phyloP scores from a whole-genome alignment of 1,140 invertebrate genomes.

The Drosophila willistoni region DNA sequence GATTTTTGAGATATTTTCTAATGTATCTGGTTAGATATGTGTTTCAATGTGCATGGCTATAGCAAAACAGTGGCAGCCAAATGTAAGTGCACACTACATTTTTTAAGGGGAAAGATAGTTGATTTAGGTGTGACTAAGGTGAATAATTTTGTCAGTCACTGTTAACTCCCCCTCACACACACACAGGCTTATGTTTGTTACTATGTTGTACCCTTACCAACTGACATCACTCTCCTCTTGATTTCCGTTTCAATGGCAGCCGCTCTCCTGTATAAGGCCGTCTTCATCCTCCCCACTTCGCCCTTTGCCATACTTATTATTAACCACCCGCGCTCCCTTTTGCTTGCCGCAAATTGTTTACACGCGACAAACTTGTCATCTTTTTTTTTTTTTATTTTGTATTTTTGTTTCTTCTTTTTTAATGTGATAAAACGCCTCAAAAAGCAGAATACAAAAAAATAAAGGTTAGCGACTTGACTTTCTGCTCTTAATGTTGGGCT shows the following conservation, averaged over 20 bases:
- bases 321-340: constrained; percentile 66
- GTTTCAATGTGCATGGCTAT: constrained; percentile 31
- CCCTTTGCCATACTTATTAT: background rate
- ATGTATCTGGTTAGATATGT: constrained; percentile 74
- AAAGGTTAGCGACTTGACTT: constrained; percentile 73
- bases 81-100: constrained; percentile 32
- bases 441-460: constrained; percentile 47
- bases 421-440: constrained; percentile 48
- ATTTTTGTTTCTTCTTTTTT: constrained; percentile 23
- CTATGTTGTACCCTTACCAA: constrained; percentile 30
- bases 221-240: constrained; percentile 54
- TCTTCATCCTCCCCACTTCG: background rate
- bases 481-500: constrained; percentile 63
- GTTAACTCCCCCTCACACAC: constrained; percentile 33
- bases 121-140: background rate
- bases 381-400: constrained; percentile 39
- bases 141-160: constrained; percentile 38
- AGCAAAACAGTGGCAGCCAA: constrained; percentile 41
- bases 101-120: no score
- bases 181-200: constrained; percentile 20
- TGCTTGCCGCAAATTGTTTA: constrained; percentile 75
- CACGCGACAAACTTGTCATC: constrained; percentile 79
- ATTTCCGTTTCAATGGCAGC: constrained; percentile 68
- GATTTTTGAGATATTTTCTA: constrained; percentile 82
- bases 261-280: constrained; percentile 18